Base-by-base conservation (phyloP, 2,113 vertebrate species). In the Lophius piscatorius region DNA sequence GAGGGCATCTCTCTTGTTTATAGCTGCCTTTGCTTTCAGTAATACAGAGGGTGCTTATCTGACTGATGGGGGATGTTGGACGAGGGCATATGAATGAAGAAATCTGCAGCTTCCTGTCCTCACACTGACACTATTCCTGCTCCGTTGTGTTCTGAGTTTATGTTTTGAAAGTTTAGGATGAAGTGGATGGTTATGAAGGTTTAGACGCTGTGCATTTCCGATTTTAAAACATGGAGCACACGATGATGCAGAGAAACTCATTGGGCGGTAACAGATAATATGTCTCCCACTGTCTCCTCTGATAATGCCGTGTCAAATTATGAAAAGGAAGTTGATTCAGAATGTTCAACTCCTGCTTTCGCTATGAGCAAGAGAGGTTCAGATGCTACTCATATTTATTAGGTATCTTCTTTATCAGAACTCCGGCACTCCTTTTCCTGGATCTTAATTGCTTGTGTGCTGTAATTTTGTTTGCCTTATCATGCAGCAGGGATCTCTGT, bases 361-460 rank as follows among this genome's bases (percentile, higher is more conserved):
- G n/a, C n/a, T n/a, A n/a, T n/a, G n/a, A n/a, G n/a, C n/a, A n/a
- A n/a, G n/a, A 57, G 51, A 60, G 42, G 9, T 35, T 56, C 45
- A 58, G 55, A 57, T 73, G 46, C 56, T 64, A 35, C 63, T 61
- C 66, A 80, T 79, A 70, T 84, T 59, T 69, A 52, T 58, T 57
- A 79, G 80, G 71, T 59, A 74, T 66, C n/a, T 74, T 74, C 79
- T 73, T 82, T 68, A 65, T 84, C 64, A 60, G 57, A 71, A 86
- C 88, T 83, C 84, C 78, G 75, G 58, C 88, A 87, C 88, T 88
- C 84, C 9, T 58, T 69, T 65, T 41, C 50, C 63, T 58, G 56
- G 70, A 89, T 90, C 89, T 88, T 90, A 87, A 89, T 90, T 85
- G 84, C 85, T 88, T 87, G 81, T 71, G 49, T 62, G 49, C 35